phyloP scores from a whole-genome alignment of 1,140 invertebrate genomes.

The Nomia melanderi region DNA sequence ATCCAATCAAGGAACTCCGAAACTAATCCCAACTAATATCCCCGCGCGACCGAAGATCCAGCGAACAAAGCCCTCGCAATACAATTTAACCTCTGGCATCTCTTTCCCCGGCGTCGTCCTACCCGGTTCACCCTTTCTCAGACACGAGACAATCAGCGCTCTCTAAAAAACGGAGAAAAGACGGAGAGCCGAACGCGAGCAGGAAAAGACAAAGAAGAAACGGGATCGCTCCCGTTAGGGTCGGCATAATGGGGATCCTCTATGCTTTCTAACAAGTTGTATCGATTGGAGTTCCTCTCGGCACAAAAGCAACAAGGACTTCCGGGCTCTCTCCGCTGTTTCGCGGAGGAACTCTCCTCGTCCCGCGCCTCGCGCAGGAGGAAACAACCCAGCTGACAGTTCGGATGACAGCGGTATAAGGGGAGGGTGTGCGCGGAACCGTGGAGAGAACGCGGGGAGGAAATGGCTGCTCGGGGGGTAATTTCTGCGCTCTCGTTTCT shows the following conservation, averaged over 20 bases:
- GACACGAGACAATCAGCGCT: too few species aligned
- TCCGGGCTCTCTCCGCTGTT: not conserved
- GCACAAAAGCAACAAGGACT: constrained; percentile 12
- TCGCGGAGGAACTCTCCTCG: not conserved
- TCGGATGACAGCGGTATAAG: not conserved
- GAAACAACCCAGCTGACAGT: constrained; percentile 11
- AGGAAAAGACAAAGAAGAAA: too few species aligned
- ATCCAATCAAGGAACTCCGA: too few species aligned
- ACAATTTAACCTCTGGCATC: too few species aligned
- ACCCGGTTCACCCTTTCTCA: too few species aligned
- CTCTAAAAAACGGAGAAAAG: too few species aligned
- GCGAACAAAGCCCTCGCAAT: too few species aligned
- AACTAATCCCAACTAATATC: too few species aligned
- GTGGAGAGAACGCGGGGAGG: not conserved
- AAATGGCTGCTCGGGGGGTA: not conserved
- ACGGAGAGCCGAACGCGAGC: too few species aligned
- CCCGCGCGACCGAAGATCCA: too few species aligned
- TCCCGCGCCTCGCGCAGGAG: not conserved
- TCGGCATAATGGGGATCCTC: not conserved
- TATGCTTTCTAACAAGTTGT: not conserved
- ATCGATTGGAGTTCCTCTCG: constrained; percentile 6
- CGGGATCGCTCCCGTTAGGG: not conserved
- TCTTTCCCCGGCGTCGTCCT: too few species aligned
- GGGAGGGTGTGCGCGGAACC: not conserved
- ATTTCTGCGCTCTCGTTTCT: constrained; percentile 4